Evolutionary conservation across 2,888 invertebrate genomes (phyloP).

Genomic region (Griposia aprilina): DNA sequence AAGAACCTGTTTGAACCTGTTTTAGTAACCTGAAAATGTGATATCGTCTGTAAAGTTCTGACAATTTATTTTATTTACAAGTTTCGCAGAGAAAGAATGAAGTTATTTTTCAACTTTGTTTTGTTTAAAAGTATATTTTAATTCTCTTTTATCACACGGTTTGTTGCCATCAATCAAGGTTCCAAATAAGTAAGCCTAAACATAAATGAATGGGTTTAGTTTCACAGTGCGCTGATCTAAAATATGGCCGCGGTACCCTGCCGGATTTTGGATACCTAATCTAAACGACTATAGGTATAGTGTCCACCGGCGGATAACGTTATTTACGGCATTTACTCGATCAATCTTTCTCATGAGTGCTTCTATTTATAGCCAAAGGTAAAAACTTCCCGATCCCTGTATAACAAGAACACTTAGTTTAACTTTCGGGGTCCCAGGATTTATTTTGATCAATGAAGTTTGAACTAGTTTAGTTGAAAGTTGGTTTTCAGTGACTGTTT

Average conservation of each 20-base stretch:
- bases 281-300: neutral
- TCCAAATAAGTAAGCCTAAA: conserved; percentile 30
- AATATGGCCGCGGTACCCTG: conserved; percentile 18
- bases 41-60: neutral
- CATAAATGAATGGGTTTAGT: conserved; percentile 41
- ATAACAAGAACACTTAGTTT: conserved; percentile 23
- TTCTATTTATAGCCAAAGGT: conserved; percentile 15
- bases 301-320: neutral
- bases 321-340: neutral
- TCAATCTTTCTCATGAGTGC: conserved; percentile 30
- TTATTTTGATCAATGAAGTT: neutral
- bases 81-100: neutral
- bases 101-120: neutral
- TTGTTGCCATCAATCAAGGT: conserved; percentile 28
- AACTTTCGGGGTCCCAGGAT: neutral
- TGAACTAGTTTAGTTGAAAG: neutral
- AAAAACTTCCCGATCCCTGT: conserved; percentile 2
- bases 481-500: neutral
- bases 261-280: conserved; percentile 1
- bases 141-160: conserved; percentile 12
- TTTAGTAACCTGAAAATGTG: conserved; percentile 3
- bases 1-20: no score
- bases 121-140: neutral
- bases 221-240: conserved; percentile 15
- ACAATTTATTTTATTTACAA: neutral